A percentile compares a stretch with the other conserved stretches of the same genome.
phyloP scores from a whole-genome alignment of 2,888 invertebrate genomes.

The Pristionchus entomophagus region DNA sequence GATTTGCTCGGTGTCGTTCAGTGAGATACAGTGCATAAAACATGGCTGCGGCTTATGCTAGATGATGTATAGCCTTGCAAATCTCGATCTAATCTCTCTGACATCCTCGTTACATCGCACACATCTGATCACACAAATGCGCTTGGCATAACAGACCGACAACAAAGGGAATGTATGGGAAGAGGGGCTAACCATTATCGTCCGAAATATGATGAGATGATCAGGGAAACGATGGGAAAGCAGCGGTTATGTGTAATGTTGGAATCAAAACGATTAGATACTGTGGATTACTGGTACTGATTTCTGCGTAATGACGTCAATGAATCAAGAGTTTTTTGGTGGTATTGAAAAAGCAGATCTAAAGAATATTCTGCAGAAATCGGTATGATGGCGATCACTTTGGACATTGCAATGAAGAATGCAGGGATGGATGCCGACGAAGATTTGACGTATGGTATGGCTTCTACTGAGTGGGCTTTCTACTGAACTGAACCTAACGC shows the following conservation, averaged over 20 bases:
- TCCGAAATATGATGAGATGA: neutral
- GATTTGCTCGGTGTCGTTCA: too few relatives aligned
- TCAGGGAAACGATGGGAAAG: slow-evolving; percentile 14
- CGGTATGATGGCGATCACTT: neutral
- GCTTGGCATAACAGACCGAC: neutral
- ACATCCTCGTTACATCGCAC: neutral
- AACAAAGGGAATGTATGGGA: neutral
- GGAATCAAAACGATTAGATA: neutral
- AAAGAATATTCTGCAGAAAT: too few relatives aligned
- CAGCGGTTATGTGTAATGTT: neutral
- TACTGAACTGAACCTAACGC: neutral
- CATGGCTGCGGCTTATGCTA: too few relatives aligned
- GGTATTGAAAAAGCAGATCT: too few relatives aligned
- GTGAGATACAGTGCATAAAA: too few relatives aligned
- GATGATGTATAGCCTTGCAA: neutral
- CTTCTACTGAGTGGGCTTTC: neutral
- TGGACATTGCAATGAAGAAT: neutral
- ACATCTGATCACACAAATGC: neutral
- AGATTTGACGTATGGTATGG: too few relatives aligned
- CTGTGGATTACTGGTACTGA: neutral
- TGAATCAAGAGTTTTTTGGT: too few relatives aligned
- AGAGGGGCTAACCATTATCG: neutral
- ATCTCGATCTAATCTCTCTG: neutral
- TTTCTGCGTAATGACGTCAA: neutral
- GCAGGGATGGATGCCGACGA: too few relatives aligned